These are phyloP conservation scores for Peromyscus leucopus DNA, from an alignment of 2,113 vertebrate species.

Conservation along the genomic window DNA sequence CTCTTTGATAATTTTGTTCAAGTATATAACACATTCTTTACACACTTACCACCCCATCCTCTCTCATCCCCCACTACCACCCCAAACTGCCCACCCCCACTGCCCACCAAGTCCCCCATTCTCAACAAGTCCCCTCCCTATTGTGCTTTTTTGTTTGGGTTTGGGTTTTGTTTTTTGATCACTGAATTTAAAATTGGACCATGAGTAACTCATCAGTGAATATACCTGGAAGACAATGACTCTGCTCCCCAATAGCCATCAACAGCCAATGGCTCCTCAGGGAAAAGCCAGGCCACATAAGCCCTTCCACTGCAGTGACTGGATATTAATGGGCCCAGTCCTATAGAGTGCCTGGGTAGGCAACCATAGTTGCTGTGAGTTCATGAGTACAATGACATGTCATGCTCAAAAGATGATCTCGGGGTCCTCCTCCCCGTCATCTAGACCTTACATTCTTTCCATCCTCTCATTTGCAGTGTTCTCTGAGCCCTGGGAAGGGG, in stretches of 20 bases:
- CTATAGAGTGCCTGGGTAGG: neutral
- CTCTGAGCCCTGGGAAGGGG: neutral
- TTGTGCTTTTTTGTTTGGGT: neutral
- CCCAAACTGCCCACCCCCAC: neutral
- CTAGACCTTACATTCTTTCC: neutral
- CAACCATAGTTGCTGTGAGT: neutral
- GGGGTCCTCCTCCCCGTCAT: neutral
- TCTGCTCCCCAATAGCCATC: neutral
- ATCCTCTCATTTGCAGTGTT: neutral
- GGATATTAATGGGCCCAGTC: neutral
- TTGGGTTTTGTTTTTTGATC: neutral
- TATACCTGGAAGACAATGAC: neutral
- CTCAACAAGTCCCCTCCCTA: neutral
- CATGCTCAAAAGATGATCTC: too few relatives aligned
- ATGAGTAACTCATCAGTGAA: neutral
- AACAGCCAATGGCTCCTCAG: neutral
- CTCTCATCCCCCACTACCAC: neutral
- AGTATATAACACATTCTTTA: neutral
- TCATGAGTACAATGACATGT: neutral
- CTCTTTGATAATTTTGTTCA: neutral
- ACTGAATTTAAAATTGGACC: neutral
- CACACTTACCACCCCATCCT: neutral
- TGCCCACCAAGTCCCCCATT: neutral
- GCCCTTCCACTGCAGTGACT: neutral
- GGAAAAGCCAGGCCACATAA: neutral